Base-by-base conservation (phyloP, 2,113 vertebrate species). In the Paratilapia polleni region DNA sequence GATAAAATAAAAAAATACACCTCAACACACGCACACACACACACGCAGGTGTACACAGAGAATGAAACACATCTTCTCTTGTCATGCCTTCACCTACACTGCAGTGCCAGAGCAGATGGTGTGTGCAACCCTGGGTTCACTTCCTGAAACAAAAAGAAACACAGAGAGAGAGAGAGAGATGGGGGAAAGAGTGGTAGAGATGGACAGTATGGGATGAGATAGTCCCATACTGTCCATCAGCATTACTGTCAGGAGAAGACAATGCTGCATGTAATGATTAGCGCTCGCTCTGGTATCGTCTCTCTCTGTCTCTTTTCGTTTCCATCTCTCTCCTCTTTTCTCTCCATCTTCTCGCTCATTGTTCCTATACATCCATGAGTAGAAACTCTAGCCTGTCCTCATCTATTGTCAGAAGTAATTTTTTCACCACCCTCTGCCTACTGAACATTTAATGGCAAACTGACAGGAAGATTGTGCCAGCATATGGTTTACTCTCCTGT, bases 381-480 rank as follows among this genome's bases (percentile, higher is more conserved):
- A 82, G 87, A 85, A 88, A 87, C 77, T 88, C 79, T 41, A 87
- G 70, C 78, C 62, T 41, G 22, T 80, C 81, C 62, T 82, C 63
- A 1, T 64, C 77, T 80, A 81, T 90, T 91, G 82, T 89, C 82
- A 87, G 26, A 64, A 83, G 49, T 59, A 8, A 85, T 91, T 84
- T 85, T 84, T 86, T 84, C 80, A 81, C 56, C 66, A 75, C 82
- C 62, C 14, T 81, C 89, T 70, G 84, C 81, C 84, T 85, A 64
- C 86, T 91, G 78, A 91, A 87, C 86, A 47, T 91, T 87, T 91
- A 86, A 90, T 91, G 88, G 78, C 77, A 78, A 81, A 47, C 63
- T 90, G 88, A 83, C 89, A 89, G 86, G 59, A 61, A 38, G 75
- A 78, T 43, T 47, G 80, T 41, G 17, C 74, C 13, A 11, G 38